phyloP scores from a whole-genome alignment of 2,113 vertebrate species.

The Isichthys henryi region DNA sequence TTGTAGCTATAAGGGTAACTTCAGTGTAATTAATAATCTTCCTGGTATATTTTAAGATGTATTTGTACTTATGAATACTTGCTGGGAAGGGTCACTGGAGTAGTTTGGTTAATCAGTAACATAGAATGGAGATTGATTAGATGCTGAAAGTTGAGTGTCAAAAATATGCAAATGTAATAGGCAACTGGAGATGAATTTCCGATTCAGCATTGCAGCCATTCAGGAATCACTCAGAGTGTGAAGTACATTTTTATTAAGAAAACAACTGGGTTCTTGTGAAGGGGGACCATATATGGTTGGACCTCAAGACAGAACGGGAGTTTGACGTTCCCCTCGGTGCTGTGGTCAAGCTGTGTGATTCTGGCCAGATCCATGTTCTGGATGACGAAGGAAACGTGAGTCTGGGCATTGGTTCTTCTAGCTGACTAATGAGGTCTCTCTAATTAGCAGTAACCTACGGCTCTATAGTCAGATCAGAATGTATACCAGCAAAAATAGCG shows the following conservation, averaged over 20 bases:
- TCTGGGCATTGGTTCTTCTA: slow-evolving; percentile 16
- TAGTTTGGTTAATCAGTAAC: background rate
- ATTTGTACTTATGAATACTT: background rate
- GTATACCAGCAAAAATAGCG: background rate
- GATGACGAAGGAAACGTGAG: slow-evolving; percentile 89
- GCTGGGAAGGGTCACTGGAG: background rate
- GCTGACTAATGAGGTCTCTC: background rate
- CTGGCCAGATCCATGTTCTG: slow-evolving; percentile 89
- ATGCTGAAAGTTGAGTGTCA: background rate
- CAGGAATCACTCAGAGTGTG: background rate
- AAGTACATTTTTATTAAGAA: background rate
- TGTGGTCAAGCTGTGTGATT: slow-evolving; percentile 92
- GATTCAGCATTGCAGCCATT: background rate
- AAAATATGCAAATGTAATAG: background rate
- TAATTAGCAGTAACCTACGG: background rate
- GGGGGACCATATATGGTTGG: slow-evolving; percentile 98
- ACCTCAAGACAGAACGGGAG: slow-evolving; percentile 82
- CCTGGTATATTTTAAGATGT: background rate
- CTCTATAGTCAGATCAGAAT: background rate
- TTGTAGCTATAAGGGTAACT: background rate
- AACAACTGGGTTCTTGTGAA: slow-evolving; percentile 36
- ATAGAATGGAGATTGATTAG: background rate
- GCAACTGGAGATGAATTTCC: background rate
- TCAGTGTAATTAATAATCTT: background rate
- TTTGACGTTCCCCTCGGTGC: slow-evolving; percentile 92